Base-by-base conservation (phyloP, 2,797 vertebrate species). In the Diplodus sargus region DNA sequence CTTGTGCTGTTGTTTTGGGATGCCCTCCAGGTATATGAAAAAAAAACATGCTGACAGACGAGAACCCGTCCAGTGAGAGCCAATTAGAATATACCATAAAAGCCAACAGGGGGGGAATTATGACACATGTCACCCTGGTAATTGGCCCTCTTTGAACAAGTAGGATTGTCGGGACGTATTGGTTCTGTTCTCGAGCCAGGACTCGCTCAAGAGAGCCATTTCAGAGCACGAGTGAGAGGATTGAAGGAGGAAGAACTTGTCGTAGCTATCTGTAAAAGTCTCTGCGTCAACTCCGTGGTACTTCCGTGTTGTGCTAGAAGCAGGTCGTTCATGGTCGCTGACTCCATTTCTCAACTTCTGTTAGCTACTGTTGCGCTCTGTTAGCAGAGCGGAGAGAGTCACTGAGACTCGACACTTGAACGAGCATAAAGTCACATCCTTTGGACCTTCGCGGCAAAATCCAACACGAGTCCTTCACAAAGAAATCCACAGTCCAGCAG, bases 11-110 rank as follows among this genome's bases (percentile, higher is more conserved):
- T 89, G 64, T 80, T 71, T 71, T 69, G 20, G 9, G 81, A 76
- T 79, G 34, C 76, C 75, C 72, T 78, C 75, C 80, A 89, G 87
- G 76, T 84, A 43, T 54, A 79, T 79, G 73, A 73, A 86, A 34
- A 25, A 25, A 25, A 89, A 89, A 83, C 74, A 79, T 30, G 47
- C 73, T 20, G 52, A 71, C 30, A 59, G 62, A 78, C 45, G 66
- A n/a, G 53, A 72, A 58, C 53, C 18, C 39, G 74, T 43, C 63
- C 63, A 58, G 17, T 23, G 25, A 64, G 11, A 66, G 18, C 15
- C 25, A 64, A 74, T 82, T 69, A 52, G 34, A 80, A 67, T 51
- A 77, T 13, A 52, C 42, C 1, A 4, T n/a, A 62, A n/a, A 76
- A n/a, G 57, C 53, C 42, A 48, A 45, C 8, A 18, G 54, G 17